Conservation (phyloP, 53 echinoderm and acorn worm species). For the Crossaster papposus region DNA sequence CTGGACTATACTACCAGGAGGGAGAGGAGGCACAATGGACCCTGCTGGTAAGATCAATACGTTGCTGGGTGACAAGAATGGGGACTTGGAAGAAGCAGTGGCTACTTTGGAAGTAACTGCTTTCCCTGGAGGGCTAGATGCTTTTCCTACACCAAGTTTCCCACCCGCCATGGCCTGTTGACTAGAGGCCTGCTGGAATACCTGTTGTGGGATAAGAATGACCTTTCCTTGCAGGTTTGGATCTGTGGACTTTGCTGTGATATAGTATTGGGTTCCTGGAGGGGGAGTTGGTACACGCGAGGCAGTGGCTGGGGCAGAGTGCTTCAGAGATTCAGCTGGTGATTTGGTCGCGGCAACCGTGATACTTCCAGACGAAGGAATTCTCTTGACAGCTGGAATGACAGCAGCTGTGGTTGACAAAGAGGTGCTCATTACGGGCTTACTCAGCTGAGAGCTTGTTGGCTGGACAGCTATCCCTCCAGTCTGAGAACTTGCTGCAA, state of each 20-base stretch:
- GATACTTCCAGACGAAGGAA: constrained; percentile 52
- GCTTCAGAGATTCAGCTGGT: constrained; percentile 28
- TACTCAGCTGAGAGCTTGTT: constrained; percentile 35
- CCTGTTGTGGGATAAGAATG: constrained; percentile 96
- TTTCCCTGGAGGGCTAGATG: constrained; percentile 54
- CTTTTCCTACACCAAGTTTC: constrained; percentile 48
- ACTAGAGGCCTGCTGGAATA: constrained; percentile 83
- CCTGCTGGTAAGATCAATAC: constrained; percentile 94
- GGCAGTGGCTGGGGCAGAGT: constrained; percentile 40
- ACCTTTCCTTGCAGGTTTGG: constrained; percentile 97
- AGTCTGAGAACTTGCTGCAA: constrained; percentile 11
- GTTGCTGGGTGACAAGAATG: constrained; percentile 97
- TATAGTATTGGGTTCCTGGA: constrained; percentile 95
- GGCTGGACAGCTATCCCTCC: constrained; percentile 52
- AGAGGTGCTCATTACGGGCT: constrained; percentile 47
- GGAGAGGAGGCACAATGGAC: constrained; percentile 93
- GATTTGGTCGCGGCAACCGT: constrained; percentile 42
- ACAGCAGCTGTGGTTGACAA: constrained; percentile 1
- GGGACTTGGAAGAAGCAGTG: constrained; percentile 55
- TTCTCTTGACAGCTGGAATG: constrained; percentile 39
- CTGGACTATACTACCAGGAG: constrained; percentile 96
- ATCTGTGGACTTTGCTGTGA: constrained; percentile 96
- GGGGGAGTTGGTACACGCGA: constrained; percentile 72
- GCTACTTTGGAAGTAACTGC: constrained; percentile 58
- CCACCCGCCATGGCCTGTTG: constrained; percentile 62